Percentiles rank a stretch among this genome's conserved stretches.
phyloP scores from a whole-genome alignment of 2,797 vertebrate genomes.

The Hypotaenidia philippensis region DNA sequence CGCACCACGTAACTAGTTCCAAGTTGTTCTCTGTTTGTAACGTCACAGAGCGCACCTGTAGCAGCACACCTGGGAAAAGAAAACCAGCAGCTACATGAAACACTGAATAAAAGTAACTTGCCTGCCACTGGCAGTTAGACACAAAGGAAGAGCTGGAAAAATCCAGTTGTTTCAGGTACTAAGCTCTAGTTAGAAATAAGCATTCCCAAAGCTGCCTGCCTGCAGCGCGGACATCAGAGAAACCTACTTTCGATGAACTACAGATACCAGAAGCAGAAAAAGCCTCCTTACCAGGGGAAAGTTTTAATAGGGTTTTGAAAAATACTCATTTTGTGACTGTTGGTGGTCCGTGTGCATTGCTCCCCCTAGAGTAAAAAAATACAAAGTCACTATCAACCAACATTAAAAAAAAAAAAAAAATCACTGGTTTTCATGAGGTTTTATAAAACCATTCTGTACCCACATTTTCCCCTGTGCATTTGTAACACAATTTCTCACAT shows the following conservation, averaged over 20 bases:
- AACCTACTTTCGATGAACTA: not conserved
- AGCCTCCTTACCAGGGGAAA: not conserved
- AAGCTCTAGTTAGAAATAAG: not conserved
- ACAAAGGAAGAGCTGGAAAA: not conserved
- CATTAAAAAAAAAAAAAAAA: not conserved
- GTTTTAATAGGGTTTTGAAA: not conserved
- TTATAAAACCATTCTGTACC: not conserved
- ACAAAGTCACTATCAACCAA: not conserved
- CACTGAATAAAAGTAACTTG: not conserved
- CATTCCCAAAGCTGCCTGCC: not conserved
- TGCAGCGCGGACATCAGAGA: not conserved
- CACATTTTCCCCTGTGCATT: not conserved
- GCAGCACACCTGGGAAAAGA: not conserved
- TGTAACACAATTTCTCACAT: not conserved
- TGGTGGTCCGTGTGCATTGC: not conserved
- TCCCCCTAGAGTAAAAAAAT: slow-evolving; percentile 53
- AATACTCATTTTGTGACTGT: not conserved
- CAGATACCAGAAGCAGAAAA: not conserved
- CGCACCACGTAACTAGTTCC: accelerated
- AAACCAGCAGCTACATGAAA: not conserved
- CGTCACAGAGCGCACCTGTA: not conserved
- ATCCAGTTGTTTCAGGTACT: not conserved
- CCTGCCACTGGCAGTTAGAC: not conserved
- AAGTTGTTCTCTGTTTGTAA: not conserved
- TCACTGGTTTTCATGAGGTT: too few relatives aligned